Base-by-base conservation (phyloP, 2,888 invertebrate species). In the Oscheius sp. region DNA sequence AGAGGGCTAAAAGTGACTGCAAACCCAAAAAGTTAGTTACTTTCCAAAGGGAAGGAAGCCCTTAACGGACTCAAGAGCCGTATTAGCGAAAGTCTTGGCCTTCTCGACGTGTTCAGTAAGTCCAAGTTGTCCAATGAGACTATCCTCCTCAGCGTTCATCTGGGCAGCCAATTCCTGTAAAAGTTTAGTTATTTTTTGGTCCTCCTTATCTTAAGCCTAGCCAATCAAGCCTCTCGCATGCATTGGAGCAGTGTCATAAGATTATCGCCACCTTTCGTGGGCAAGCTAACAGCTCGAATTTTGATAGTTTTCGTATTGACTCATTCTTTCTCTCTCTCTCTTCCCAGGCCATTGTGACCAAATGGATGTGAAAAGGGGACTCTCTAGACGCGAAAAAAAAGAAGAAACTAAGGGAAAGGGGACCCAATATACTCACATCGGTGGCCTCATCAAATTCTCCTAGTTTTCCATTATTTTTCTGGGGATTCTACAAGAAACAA, bases 81-180 rank as follows among this genome's bases (percentile, higher is more conserved):
- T 79, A 34, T 72, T 85, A 20, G 85, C 83, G 48, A 86, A 83
- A 5, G 85, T 82, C 72, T 86, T 86, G 34, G 86, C 86, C 75
- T 86, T 86, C 58, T 86, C 86, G 25, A 86, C 85, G 58, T 85
- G 85, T 65, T 84, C 85, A 2, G 84, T 85, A 37, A 86, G 79
- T 33, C 86, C 86, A 29, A 85, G 76, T 65, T 87, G 86, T 5
- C 87, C 86, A 70, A 86, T 85, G 65, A 86, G 70, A 34, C 79
- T 76, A 69, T 86, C 85, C 45, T 95, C 93, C 23, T 87, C 88
- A 64, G 93, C 92, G 89, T 95, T 95, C 53, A 95, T 96, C 88
- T 97, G 97, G 52, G 94, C 92, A 71, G 96, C 96, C 86, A 97
- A 89, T 88, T 97, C 96, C 88, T 96, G 37, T 42, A 66, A 67